phyloP scores from a whole-genome alignment of 2,797 vertebrate species.

The Cuculus canorus region DNA sequence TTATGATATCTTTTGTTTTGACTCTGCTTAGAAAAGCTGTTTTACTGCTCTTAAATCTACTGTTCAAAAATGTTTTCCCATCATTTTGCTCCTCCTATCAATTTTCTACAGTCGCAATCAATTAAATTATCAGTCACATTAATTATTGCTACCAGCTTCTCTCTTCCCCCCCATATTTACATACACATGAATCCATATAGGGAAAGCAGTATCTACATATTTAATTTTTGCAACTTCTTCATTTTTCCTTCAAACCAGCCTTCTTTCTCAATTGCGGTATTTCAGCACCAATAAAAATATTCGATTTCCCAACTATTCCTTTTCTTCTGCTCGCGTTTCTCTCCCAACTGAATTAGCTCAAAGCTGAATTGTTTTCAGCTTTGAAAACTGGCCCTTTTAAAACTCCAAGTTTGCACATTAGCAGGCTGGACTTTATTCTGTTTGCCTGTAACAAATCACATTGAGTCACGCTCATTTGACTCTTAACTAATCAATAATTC shows the following conservation, averaged over 20 bases:
- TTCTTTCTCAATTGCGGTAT: neutral
- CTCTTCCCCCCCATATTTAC: neutral
- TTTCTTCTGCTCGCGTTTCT: neutral
- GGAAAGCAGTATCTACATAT: neutral
- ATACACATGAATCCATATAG: neutral
- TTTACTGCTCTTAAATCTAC: neutral
- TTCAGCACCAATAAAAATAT: slow-evolving; percentile 4
- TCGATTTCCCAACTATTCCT: neutral
- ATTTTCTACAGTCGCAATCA: neutral
- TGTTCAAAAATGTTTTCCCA: neutral
- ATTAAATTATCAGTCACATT: neutral
- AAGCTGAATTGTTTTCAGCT: slow-evolving; percentile 18
- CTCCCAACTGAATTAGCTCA: neutral
- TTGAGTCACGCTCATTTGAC: neutral
- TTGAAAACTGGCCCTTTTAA: slow-evolving; percentile 38
- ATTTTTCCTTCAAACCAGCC: neutral
- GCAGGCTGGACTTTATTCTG: slow-evolving; percentile 71
- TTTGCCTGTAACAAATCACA: slow-evolving; percentile 48
- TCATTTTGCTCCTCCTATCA: neutral
- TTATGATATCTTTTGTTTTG: neutral
- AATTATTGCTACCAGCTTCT: neutral
- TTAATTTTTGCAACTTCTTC: neutral
- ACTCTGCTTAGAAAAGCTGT: neutral
- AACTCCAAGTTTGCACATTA: slow-evolving; percentile 9
- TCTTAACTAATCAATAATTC: slow-evolving; percentile 53